A percentile compares a stretch with the other conserved stretches of the same genome.
phyloP scores from a whole-genome alignment of 2,797 vertebrate genomes.

The Limnodromus scolopaceus region DNA sequence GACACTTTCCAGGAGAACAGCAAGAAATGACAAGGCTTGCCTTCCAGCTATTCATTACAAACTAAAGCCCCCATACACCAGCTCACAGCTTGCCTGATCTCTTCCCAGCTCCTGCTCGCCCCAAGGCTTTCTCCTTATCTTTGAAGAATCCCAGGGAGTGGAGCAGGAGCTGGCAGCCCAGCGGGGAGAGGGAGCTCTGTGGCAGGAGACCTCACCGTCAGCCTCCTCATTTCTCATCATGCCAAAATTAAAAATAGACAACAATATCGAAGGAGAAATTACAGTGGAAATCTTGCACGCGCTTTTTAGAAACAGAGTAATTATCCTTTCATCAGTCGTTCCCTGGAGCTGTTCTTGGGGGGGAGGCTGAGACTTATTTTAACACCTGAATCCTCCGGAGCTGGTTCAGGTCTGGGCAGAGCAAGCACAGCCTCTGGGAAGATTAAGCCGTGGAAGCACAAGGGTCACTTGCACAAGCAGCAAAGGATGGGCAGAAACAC shows the following conservation, averaged over 20 bases:
- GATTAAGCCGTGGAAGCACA: neutral
- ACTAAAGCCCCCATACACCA: neutral
- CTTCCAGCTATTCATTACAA: constrained; percentile 40
- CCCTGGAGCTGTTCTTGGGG: constrained; percentile 23
- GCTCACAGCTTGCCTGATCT: constrained; percentile 2
- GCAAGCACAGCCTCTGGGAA: constrained; percentile 19
- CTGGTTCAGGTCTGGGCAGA: constrained; percentile 52
- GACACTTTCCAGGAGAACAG: constrained; percentile 5
- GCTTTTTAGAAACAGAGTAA: neutral
- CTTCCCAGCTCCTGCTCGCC: neutral
- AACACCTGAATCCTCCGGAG: neutral
- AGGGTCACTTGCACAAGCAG: neutral
- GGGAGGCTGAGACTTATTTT: constrained; percentile 22
- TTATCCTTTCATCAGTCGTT: constrained; percentile 57
- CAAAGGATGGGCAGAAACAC: neutral
- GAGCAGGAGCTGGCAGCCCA: neutral
- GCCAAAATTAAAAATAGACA: neutral
- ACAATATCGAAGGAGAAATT: neutral
- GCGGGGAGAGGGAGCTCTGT: neutral
- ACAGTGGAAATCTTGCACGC: neutral
- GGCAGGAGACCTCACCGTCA: neutral
- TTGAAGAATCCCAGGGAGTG: neutral
- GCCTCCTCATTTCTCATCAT: neutral
- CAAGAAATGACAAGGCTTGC: neutral
- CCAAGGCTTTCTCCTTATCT: neutral